These are phyloP conservation scores for Oncopeltus fasciatus DNA, from an alignment of 1,140 invertebrate genomes.

Conservation along the genomic window DNA sequence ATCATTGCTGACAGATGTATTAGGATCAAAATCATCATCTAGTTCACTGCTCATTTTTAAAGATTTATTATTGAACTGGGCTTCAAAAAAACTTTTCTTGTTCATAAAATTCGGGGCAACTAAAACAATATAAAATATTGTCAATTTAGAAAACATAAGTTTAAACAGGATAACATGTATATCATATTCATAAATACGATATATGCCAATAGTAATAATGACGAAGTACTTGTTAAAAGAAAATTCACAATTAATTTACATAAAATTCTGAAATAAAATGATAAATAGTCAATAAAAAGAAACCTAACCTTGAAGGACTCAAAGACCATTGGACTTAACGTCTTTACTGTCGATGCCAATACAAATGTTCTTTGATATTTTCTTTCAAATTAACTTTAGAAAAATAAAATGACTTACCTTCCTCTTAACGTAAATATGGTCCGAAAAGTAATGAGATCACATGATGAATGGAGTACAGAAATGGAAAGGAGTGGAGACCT, in stretches of 20 bases:
- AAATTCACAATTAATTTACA: not conserved
- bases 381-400: not conserved
- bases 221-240: not conserved
- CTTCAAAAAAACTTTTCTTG: not conserved
- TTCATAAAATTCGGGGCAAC: not conserved
- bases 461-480: not conserved
- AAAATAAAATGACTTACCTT: not conserved
- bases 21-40: constrained; percentile 19
- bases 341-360: not conserved
- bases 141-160: not conserved
- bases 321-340: not conserved
- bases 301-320: constrained; percentile 5
- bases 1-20: constrained; percentile 16
- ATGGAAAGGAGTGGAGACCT: not conserved
- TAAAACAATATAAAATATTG: not conserved
- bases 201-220: not conserved
- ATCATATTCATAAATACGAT: not conserved
- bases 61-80: not conserved
- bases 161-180: too few relatives aligned
- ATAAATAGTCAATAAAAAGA: not conserved
- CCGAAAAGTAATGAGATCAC: not conserved
- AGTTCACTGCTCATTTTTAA: constrained; percentile 4
- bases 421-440: not conserved
- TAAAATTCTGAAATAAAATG: not conserved
- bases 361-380: not conserved